phyloP scores from a whole-genome alignment of 2,797 vertebrate genomes.

The Gambelia wislizenii region DNA sequence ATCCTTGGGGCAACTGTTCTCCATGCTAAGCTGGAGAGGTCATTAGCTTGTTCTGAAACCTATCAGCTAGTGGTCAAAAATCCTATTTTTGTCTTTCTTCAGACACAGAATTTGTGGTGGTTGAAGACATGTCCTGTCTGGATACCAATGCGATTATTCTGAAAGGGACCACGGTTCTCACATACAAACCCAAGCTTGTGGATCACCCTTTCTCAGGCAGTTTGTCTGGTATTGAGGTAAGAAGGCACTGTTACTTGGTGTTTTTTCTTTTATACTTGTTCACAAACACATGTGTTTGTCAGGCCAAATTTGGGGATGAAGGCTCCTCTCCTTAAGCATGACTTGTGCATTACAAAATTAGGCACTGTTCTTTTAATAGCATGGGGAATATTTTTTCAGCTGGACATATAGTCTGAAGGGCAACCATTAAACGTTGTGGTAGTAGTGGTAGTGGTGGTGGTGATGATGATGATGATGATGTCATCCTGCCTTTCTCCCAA shows the following conservation, averaged over 20 bases:
- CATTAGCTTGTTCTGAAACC: too few relatives aligned
- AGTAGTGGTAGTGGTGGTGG: too few relatives aligned
- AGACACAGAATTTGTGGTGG: slow-evolving; percentile 98
- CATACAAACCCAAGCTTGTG: slow-evolving; percentile 92
- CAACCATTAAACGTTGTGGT: not conserved
- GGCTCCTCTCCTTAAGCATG: not conserved
- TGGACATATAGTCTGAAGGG: not conserved
- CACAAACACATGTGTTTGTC: not conserved
- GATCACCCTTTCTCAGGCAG: slow-evolving; percentile 96
- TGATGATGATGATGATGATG: not conserved
- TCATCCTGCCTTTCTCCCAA: too few relatives aligned
- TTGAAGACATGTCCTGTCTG: slow-evolving; percentile 91
- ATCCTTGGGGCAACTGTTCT: too few relatives aligned
- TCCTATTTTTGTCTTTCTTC: slow-evolving; percentile 21
- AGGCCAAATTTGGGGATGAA: not conserved
- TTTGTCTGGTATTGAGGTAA: slow-evolving; percentile 93
- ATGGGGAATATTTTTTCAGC: too few relatives aligned
- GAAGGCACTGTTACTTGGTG: not conserved
- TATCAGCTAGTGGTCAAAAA: not conserved
- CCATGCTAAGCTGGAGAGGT: not conserved
- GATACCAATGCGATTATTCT: slow-evolving; percentile 95
- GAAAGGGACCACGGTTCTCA: slow-evolving; percentile 96
- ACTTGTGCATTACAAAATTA: not conserved
- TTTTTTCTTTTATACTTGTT: not conserved
- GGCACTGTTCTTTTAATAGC: not conserved